Base-by-base conservation (phyloP, 2,113 vertebrate species). In the Hypomesus transpacificus region DNA sequence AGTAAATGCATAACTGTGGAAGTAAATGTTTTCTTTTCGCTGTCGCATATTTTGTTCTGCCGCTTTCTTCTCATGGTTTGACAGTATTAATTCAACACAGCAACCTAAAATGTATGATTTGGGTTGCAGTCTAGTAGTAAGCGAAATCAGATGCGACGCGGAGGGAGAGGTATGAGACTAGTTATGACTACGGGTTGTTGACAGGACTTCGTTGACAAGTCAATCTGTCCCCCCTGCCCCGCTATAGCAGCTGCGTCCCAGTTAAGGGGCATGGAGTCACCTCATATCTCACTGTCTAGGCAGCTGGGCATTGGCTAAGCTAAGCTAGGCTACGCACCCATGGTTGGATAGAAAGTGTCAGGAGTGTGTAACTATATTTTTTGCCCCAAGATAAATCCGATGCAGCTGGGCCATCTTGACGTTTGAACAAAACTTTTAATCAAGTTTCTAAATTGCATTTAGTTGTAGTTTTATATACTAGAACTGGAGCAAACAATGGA, bases 171-270 rank as follows among this genome's bases (percentile, higher is more conserved):
- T 24, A 14, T 21, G 67, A n/a, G 75, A 67, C 52, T 69, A 69
- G 69, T 74, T 76, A 79, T 75, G 77, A 74, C 54, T 59, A 14
- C 68, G 54, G 0, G 68, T 79, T 83, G 82, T 80, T 75, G 84
- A 84, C 82, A 82, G 78, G 54, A 22, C 73, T 17, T 64, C 50
- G 80, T 74, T 84, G 80, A 79, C 85, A 85, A 75, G 46, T 75
- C n/a, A 66, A 83, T 70, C 70, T 68, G 71, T 71, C n/a, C 9
- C 9, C n/a, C 57, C 9, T 51, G 71, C 66, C 60, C 71, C 69
- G 71, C 75, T 80, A 73, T 71, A 76, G 79, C 76, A 84, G 83
- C 85, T 75, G 83, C 68, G 75, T 59, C 81, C 84, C 59, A 14
- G 71, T 2, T 69, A 28, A 34, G 61, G 76, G 70, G 34, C 71